Conservation (phyloP, 2,888 invertebrate genomes). For the Lasius fuliginosus region DNA sequence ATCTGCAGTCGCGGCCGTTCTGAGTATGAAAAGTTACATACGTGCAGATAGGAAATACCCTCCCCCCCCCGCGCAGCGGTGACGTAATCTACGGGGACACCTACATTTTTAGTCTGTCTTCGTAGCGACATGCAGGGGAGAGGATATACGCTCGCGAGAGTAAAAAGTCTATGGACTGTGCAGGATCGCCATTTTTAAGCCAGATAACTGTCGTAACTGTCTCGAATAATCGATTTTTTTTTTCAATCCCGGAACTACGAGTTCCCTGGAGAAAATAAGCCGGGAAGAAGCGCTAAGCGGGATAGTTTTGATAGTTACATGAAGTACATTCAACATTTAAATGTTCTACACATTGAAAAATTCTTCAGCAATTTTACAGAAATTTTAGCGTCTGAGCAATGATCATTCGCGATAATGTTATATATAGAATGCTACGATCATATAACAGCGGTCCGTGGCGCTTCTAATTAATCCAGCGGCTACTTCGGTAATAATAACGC, state of each 20-base stretch:
- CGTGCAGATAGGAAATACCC: slow-evolving; percentile 53
- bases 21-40: slow-evolving; percentile 54
- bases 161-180: slow-evolving; percentile 20
- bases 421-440: background rate
- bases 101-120: slow-evolving; percentile 51
- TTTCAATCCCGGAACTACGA: background rate
- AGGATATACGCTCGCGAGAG: slow-evolving; percentile 1
- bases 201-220: slow-evolving; percentile 22
- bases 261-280: background rate
- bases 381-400: background rate
- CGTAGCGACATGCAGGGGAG: background rate
- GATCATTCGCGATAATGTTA: background rate
- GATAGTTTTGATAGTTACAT: background rate
- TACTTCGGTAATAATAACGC: slow-evolving; percentile 29
- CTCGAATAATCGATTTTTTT: slow-evolving; percentile 32
- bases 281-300: background rate
- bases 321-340: background rate
- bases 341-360: no score
- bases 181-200: slow-evolving; percentile 33
- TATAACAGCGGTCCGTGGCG: background rate
- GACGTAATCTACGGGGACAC: slow-evolving; percentile 51
- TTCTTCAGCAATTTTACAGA: slow-evolving; percentile 1
- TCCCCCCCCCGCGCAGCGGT: slow-evolving; percentile 18
- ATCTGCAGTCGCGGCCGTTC: slow-evolving; percentile 41
- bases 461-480: slow-evolving; percentile 31